Conservation (phyloP, 2,113 vertebrate genomes). For the Balaenoptera acutorostrata region DNA sequence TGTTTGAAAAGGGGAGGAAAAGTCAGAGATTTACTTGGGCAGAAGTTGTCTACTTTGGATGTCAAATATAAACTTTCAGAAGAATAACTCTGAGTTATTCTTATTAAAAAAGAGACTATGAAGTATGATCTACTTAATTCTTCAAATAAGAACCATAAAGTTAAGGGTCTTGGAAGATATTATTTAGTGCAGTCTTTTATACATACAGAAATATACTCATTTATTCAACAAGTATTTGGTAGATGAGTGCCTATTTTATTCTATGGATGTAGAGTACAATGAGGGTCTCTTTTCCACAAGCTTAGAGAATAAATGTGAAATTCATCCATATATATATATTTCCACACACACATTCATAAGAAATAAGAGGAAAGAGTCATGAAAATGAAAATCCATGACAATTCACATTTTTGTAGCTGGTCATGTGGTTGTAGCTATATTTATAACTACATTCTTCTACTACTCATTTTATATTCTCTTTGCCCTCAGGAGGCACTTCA, state of each 20-base stretch:
- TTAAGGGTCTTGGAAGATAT: background rate
- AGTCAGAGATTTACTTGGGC: background rate
- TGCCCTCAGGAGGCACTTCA: background rate
- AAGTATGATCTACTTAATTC: background rate
- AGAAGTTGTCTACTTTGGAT: background rate
- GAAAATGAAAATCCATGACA: background rate
- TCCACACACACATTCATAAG: background rate
- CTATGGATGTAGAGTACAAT: background rate
- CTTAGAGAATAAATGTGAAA: background rate
- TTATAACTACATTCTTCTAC: background rate
- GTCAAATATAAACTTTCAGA: background rate
- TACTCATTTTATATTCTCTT: background rate
- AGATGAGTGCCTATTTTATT: background rate
- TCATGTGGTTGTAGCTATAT: background rate
- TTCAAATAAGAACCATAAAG: background rate
- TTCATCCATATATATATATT: background rate
- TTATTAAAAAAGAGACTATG: background rate
- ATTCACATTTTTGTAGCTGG: background rate
- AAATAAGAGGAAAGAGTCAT: background rate
- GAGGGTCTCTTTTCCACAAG: background rate
- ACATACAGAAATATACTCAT: background rate
- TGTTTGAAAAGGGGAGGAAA: background rate
- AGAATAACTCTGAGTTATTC: background rate
- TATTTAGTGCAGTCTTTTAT: background rate
- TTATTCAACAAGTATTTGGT: background rate